phyloP scores from a whole-genome alignment of 2,888 invertebrate genomes.

The Trichacis sp. region DNA sequence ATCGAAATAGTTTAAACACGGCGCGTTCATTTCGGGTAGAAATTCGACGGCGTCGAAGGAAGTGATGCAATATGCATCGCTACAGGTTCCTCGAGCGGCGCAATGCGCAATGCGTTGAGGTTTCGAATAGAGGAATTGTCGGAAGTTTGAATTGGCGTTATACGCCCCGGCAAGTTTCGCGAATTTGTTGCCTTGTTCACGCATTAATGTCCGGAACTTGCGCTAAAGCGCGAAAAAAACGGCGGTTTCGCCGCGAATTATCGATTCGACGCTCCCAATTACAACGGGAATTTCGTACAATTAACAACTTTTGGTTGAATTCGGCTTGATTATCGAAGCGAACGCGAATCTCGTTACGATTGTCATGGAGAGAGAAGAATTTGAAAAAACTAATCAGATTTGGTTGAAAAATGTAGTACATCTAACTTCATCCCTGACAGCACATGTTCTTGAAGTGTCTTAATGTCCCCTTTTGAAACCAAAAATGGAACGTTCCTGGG shows the following conservation, averaged over 20 bases:
- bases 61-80: constrained; percentile 43
- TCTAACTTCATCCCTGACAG: too few species aligned
- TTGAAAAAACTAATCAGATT: too few species aligned
- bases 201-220: constrained; percentile 34
- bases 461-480: too few species aligned
- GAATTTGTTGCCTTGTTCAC: constrained; percentile 39
- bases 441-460: too few species aligned
- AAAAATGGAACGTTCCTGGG: too few species aligned
- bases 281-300: neutral
- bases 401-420: too few species aligned
- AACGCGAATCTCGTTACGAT: neutral
- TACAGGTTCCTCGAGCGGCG: constrained; percentile 37
- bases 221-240: constrained; percentile 20
- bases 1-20: constrained; percentile 29
- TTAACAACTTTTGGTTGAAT: neutral
- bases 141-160: constrained; percentile 41
- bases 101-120: constrained; percentile 35
- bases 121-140: constrained; percentile 43
- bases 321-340: neutral
- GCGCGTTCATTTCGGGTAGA: constrained; percentile 37
- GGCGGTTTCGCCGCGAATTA: neutral
- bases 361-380: neutral
- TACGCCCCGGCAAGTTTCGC: constrained; percentile 40
- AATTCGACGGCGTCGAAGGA: constrained; percentile 29
- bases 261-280: neutral